Percentiles rank a stretch among this genome's conserved stretches.
Conservation (phyloP, 1,140 invertebrate genomes). For the Zeugodacus cucurbitae region DNA sequence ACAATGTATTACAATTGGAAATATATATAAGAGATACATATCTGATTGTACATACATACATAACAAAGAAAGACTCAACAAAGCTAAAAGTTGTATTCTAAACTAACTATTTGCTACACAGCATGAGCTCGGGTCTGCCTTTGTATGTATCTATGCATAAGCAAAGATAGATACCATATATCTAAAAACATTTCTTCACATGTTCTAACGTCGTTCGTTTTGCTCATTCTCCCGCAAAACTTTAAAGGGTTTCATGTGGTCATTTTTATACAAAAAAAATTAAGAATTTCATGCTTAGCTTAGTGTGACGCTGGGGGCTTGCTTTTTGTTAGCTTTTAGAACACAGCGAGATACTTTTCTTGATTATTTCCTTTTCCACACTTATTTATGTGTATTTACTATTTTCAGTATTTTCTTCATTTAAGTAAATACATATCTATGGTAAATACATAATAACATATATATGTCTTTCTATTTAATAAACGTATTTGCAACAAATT, state of each 20-base stretch:
- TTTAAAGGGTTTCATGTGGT: conserved; percentile 5
- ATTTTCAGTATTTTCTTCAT: background rate
- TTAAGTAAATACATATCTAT: no score
- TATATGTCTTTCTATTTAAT: no score
- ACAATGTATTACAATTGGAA: background rate
- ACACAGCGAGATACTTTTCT: background rate
- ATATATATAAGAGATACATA: background rate
- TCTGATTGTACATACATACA: background rate
- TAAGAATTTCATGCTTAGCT: conserved; percentile 42
- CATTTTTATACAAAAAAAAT: background rate
- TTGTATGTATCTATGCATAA: background rate
- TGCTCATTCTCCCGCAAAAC: background rate
- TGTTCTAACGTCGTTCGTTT: background rate
- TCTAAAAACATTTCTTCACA: background rate
- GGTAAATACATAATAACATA: no score
- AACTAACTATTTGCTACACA: background rate
- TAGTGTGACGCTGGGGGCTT: conserved; percentile 33
- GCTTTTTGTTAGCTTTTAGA: background rate
- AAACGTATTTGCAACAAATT: background rate
- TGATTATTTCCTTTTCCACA: background rate
- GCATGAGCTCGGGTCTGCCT: background rate
- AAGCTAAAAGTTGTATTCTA: background rate
- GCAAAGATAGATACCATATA: background rate
- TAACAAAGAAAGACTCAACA: background rate
- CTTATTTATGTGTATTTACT: background rate